A percentile compares a stretch with the other conserved stretches of the same genome.
phyloP scores from a whole-genome alignment of 2,888 invertebrate species.

The Eupeodes latifasciatus region DNA sequence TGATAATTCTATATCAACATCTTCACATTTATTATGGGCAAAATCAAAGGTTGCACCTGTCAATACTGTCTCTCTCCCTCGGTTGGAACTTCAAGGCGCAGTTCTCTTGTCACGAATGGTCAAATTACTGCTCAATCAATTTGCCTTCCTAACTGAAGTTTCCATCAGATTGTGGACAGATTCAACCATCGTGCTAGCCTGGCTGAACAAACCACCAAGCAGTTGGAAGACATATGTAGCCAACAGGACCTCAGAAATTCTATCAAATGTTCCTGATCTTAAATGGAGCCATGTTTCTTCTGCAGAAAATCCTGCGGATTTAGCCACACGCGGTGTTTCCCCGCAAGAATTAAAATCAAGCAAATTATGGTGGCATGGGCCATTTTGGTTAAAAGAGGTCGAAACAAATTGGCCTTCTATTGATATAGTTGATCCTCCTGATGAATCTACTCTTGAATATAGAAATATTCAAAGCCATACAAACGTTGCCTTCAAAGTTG shows the following conservation, averaged over 20 bases:
- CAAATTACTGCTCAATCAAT: not conserved
- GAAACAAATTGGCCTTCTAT: not conserved
- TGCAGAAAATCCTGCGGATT: not conserved
- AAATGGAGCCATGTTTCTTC: slow-evolving; percentile 8
- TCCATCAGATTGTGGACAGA: slow-evolving; percentile 26
- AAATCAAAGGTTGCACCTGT: slow-evolving; percentile 50
- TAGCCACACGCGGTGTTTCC: no score
- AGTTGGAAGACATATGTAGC: slow-evolving; percentile 60
- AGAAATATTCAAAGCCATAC: not conserved
- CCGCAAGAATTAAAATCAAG: no score
- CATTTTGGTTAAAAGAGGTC: no score
- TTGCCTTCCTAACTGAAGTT: not conserved
- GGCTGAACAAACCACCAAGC: slow-evolving; percentile 12
- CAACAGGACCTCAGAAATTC: slow-evolving; percentile 40
- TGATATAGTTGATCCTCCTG: not conserved
- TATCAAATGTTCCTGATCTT: not conserved
- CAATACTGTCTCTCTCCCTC: slow-evolving; percentile 34
- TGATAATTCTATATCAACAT: no score
- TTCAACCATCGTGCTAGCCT: slow-evolving; percentile 25
- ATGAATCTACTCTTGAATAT: not conserved
- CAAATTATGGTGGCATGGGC: no score
- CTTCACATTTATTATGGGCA: not conserved
- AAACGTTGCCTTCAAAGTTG: not conserved
- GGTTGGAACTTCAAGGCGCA: slow-evolving; percentile 46
- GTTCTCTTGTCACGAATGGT: slow-evolving; percentile 39